Base-by-base conservation (phyloP, 2,113 vertebrate genomes). In the Pica pica region DNA sequence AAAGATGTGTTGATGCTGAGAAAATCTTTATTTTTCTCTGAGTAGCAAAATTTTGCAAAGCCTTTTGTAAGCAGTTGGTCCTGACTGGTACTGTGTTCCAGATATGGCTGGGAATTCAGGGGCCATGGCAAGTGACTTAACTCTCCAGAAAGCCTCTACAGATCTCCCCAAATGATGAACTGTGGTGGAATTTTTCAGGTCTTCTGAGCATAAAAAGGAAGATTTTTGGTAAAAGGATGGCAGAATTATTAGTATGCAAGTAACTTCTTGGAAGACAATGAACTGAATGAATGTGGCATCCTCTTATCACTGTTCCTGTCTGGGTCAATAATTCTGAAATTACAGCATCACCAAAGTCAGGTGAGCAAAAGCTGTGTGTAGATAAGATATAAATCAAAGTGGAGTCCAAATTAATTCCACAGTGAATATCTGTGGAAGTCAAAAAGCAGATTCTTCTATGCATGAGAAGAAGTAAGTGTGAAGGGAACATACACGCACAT, bases 51-150 rank as follows among this genome's bases (percentile, higher is more conserved):
- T 55, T 37, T 73, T 28, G 13, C 22, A 84, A 81, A 77, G 52
- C 3, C 28, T 81, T 70, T 77, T 70, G 26, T 21, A 82, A 75
- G 78, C 28, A 33, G 9, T 31, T 69, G 18, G 19, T 89, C 11
- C 22, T 47, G 11, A 4, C 20, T 22, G 13, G 24, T 46, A 16
- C 16, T 1, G 0, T 17, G 28, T 20, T 53, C 37, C 3, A 2
- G 1, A 0, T 41, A 41, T 16, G 21, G 5, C 31, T 68, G 49
- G 37, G 37, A 89, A 80, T 69, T 70, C 39, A 80, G 49, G 20
- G 37, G 18, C 20, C 52, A 63, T 3, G 1, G 7, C 4, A 3
- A 69, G 64, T 57, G 77, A 53, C 22, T 50, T 70, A 52, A 68
- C 11, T 31, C 31, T 71, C 47, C 46, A 77, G 35, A 86, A 92